Conservation (phyloP, 2,797 vertebrate genomes). For the Tragopan temminckii region DNA sequence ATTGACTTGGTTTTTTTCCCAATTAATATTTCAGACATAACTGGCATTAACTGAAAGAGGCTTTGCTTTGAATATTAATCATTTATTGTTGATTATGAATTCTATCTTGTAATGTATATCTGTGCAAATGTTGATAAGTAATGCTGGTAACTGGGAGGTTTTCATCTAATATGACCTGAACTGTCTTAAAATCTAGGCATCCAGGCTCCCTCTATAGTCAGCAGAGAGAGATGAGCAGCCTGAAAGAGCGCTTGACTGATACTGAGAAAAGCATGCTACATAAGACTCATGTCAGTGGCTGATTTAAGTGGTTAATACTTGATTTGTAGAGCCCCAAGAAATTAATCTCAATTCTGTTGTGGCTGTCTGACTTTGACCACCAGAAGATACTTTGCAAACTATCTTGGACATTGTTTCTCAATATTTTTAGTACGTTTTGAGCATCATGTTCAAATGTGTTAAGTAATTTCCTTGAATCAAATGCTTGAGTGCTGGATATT, state of each 20-base stretch:
- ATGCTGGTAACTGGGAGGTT: not conserved
- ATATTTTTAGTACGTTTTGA: not conserved
- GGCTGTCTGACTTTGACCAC: not conserved
- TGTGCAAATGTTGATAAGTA: conserved; percentile 4
- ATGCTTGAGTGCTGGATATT: not conserved
- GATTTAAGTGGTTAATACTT: not conserved
- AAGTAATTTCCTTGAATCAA: not conserved
- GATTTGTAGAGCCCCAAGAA: not conserved
- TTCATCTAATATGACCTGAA: not conserved
- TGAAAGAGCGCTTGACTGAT: not conserved
- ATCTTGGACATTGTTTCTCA: not conserved
- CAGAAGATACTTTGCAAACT: not conserved
- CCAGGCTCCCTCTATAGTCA: conserved; percentile 70
- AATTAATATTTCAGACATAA: not conserved
- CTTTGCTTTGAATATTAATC: not conserved
- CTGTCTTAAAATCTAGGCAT: conserved; percentile 11
- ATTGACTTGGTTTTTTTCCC: not conserved
- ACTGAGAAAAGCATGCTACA: not conserved
- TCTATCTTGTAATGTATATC: not conserved
- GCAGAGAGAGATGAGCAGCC: not conserved
- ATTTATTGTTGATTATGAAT: not conserved
- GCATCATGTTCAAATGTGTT: not conserved
- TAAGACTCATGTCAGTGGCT: not conserved
- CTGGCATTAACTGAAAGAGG: conserved; percentile 34
- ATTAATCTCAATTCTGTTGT: not conserved